phyloP scores from a whole-genome alignment of 30 jellyfish, hydroid and myxozoan genomes.

The Cassiopea andromeda region DNA sequence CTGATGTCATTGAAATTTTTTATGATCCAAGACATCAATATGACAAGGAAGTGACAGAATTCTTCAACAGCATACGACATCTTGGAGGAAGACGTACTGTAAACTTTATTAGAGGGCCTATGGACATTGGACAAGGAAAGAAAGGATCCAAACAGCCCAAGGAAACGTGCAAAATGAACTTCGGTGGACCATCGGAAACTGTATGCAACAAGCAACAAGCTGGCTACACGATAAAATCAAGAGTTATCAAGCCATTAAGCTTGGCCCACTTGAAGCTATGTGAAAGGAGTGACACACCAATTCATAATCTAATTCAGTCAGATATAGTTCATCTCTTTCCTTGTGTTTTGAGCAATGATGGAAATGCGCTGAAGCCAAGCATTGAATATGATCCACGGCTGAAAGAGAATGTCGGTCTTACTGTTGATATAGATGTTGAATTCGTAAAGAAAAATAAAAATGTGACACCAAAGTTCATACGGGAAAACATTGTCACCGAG shows the following conservation, averaged over 20 bases:
- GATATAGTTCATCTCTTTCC: too few relatives aligned
- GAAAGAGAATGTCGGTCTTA: too few relatives aligned
- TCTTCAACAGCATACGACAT: constrained; percentile 43
- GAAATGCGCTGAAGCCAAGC: too few relatives aligned
- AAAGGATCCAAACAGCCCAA: constrained; percentile 25
- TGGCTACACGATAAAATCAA: constrained; percentile 24
- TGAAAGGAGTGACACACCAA: too few relatives aligned
- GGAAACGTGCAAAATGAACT: constrained; percentile 9
- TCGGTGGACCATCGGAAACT: constrained; percentile 43
- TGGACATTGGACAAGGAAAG: constrained; percentile 44
- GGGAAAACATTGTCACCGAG: too few relatives aligned
- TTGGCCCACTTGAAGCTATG: too few relatives aligned
- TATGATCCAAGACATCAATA: constrained; percentile 39
- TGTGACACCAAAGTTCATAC: too few relatives aligned
- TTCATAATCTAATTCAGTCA: too few relatives aligned
- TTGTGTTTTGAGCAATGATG: too few relatives aligned
- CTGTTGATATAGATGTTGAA: too few relatives aligned
- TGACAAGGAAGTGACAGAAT: constrained; percentile 39
- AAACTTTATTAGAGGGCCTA: constrained; percentile 41
- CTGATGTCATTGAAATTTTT: constrained; percentile 17
- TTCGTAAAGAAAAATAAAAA: too few relatives aligned
- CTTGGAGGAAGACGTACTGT: constrained; percentile 57
- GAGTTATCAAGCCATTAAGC: constrained; percentile 16
- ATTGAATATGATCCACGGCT: too few relatives aligned
- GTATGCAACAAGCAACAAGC: constrained; percentile 38